A percentile compares a stretch with the other conserved stretches of the same genome.
Conservation (phyloP, 2,797 vertebrate species). For the Myioborus miniatus region DNA sequence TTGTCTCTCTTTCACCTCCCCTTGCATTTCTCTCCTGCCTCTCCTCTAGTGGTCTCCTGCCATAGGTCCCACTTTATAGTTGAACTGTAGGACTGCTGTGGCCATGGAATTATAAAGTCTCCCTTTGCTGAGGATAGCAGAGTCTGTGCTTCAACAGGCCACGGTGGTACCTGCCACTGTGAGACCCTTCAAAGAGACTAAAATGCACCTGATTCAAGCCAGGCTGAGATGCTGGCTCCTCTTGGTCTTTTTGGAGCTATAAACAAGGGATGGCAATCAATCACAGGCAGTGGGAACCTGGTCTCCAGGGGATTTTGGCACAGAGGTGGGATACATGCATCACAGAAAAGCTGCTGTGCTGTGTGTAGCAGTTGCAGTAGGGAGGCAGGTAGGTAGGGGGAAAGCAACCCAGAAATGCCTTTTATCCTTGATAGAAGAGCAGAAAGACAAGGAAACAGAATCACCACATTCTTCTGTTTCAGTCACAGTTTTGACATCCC, state of each 20-base stretch:
- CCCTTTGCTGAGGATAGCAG: not conserved
- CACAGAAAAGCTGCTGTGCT: not conserved
- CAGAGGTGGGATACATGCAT: not conserved
- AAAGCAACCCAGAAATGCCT: conserved; percentile 15
- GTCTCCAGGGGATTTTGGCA: not conserved
- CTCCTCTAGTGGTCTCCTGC: conserved; percentile 11
- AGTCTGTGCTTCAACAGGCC: not conserved
- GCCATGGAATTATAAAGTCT: not conserved
- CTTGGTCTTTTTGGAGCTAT: not conserved
- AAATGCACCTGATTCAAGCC: not conserved
- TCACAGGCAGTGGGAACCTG: not conserved
- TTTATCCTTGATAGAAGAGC: not conserved
- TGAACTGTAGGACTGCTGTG: not conserved
- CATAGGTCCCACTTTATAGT: not conserved
- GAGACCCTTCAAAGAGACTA: not conserved
- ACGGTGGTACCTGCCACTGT: not conserved
- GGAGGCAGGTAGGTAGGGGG: not conserved
- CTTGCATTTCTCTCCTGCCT: not conserved
- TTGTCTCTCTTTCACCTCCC: not conserved
- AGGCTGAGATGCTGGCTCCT: not conserved
- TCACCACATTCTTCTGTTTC: not conserved
- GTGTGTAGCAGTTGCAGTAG: not conserved
- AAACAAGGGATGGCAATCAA: not conserved
- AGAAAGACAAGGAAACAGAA: not conserved
- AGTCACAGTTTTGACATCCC: conserved; percentile 11